Conservation (phyloP, 2,888 invertebrate species). For the Chymomyza procnemis region DNA sequence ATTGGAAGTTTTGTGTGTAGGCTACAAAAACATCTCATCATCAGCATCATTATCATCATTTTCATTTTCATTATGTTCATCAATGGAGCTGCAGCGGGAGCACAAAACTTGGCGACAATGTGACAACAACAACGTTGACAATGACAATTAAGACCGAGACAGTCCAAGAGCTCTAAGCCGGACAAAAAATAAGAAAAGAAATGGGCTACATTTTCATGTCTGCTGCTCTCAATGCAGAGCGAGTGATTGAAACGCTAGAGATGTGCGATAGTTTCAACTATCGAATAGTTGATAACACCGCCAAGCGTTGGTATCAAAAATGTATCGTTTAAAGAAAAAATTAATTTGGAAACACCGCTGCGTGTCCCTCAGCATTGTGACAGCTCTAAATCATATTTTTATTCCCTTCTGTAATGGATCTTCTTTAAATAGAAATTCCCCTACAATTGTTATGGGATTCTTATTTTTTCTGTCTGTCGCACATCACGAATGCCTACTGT, state of each 20-base stretch:
- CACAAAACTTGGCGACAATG: neutral
- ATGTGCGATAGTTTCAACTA: neutral
- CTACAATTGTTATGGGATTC: no score
- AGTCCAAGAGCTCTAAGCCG: neutral
- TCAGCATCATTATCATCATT: neutral
- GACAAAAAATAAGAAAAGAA: neutral
- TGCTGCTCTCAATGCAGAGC: neutral
- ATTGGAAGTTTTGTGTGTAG: conserved; percentile 1
- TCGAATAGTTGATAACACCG: no score
- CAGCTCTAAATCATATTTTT: neutral
- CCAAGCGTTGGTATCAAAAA: no score
- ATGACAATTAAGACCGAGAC: neutral
- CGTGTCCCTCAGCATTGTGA: no score
- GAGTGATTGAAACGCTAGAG: neutral
- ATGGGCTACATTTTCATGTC: conserved; percentile 57
- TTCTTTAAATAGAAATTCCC: no score
- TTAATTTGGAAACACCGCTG: no score
- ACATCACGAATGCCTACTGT: neutral
- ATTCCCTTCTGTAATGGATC: no score
- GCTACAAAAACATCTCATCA: neutral
- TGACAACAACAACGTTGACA: neutral
- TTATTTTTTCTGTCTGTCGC: neutral
- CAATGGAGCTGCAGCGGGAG: neutral
- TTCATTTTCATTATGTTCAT: neutral
- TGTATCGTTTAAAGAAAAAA: no score